These are phyloP conservation scores for Choloepus didactylus DNA, from an alignment of 2,797 vertebrate genomes.

Conservation along the genomic window DNA sequence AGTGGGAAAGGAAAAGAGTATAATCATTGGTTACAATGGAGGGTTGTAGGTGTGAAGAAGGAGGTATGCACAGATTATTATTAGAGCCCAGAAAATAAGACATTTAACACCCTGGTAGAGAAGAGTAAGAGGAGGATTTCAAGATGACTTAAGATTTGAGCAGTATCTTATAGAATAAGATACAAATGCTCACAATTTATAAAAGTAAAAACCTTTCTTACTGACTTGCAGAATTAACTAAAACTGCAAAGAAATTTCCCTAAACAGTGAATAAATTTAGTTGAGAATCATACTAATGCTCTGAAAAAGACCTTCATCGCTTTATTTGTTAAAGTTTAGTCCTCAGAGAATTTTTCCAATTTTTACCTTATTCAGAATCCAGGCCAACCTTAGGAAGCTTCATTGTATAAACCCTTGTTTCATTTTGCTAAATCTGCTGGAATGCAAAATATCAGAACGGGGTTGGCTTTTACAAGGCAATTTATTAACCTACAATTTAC, in stretches of 20 bases:
- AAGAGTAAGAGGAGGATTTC: neutral
- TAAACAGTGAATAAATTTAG: neutral
- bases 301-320: neutral
- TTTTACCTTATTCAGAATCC: neutral
- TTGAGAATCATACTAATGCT: neutral
- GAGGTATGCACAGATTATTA: neutral
- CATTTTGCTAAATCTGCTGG: too few relatives aligned
- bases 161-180: neutral
- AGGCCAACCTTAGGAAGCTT: neutral
- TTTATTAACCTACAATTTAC: too few relatives aligned
- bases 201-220: neutral
- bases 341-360: neutral
- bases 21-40: neutral
- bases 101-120: neutral
- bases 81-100: neutral
- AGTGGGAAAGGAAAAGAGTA: neutral
- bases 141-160: neutral
- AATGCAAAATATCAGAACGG: too few relatives aligned
- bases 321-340: neutral
- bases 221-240: neutral
- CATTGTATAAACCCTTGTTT: neutral
- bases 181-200: neutral
- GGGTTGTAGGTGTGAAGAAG: neutral
- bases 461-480: too few relatives aligned
- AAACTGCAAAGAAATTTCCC: neutral